Evolutionary conservation across 2,113 vertebrate species (phyloP), one percentile per base, ranked within the genome.

Genomic region (Phylloscopus whistleri): DNA sequence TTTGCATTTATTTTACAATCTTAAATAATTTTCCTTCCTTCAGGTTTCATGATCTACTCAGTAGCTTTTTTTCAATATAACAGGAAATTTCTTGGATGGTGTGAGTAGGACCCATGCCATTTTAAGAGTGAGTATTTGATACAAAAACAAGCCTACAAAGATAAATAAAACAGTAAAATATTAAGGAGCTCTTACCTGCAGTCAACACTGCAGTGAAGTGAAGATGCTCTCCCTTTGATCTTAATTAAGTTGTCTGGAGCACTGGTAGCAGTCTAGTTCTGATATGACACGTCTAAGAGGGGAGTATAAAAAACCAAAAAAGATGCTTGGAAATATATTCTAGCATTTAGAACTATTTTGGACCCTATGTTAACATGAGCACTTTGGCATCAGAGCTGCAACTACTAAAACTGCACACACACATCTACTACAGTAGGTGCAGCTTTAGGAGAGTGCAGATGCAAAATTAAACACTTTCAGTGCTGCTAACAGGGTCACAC

Each of bases 1-100:
- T 64, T 70, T 39, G 30, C 52, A 48, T 92, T 89, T 84, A 30
- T 75, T 97, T 95, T 69, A 84, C 41, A 41, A 94, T 84, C 81
- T 94, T 91, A 92, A 84, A 94, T 91, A 6, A 63, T 51, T 78
- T 92, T 67, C 12, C 21, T 76, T 43, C 68, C 27, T 77, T 85
- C 52, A 67, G 5, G 19, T n/a, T 46, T 43, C 26, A 48, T 39
- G 8, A 77, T 31, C 16, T 31, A 78, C 30, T 17, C 23, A 37
- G 11, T 9, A 76, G 16, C 12, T 55, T 59, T 75, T 75, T 76
- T 49, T 81, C 73, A 84, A 9, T 35, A 39, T 6, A 84, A 84
- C 5, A 44, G 23, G 13, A 76, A 51, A 41, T 43, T 41, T 41
- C 43, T 83, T 74, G 31, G 7, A 9, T 63, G 22, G 13, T 60